Conservation (phyloP, 2,113 vertebrate species). For the Apeltes quadracus region DNA sequence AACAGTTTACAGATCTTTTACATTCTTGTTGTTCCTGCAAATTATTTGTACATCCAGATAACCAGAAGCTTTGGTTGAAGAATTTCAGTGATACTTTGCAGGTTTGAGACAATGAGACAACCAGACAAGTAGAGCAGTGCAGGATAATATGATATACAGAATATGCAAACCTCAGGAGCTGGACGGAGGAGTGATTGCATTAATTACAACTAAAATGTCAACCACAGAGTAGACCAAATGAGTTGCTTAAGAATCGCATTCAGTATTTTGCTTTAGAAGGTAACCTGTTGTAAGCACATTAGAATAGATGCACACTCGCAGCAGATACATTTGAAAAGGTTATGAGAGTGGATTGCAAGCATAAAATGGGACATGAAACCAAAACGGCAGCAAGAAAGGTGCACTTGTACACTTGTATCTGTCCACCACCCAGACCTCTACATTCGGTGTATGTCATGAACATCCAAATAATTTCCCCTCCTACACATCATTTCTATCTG, state of each 20-base stretch:
- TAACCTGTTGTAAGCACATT: not conserved
- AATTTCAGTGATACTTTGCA: not conserved
- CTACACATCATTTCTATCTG: not conserved
- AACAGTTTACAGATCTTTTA: not conserved
- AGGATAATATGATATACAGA: too few species aligned
- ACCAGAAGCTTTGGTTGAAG: not conserved
- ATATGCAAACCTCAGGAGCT: too few species aligned
- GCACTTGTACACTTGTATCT: not conserved
- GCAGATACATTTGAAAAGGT: not conserved
- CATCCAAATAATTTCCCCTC: not conserved
- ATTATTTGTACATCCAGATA: not conserved
- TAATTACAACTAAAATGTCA: not conserved
- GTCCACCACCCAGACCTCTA: not conserved
- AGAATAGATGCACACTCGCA: not conserved
- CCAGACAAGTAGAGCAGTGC: too few species aligned
- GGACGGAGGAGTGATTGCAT: too few species aligned
- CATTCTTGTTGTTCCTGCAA: not conserved
- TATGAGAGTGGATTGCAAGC: slow-evolving; percentile 1
- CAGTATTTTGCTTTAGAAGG: not conserved
- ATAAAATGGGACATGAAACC: not conserved
- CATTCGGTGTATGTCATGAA: not conserved
- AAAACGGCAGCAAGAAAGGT: not conserved
- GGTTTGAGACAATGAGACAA: too few species aligned
- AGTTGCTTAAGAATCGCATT: not conserved
- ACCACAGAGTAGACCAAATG: not conserved